Evolutionary conservation across 2,113 vertebrate genomes (phyloP), one percentile per base, ranked within the genome.

Genomic region (Pseudorectes ferrugineus): DNA sequence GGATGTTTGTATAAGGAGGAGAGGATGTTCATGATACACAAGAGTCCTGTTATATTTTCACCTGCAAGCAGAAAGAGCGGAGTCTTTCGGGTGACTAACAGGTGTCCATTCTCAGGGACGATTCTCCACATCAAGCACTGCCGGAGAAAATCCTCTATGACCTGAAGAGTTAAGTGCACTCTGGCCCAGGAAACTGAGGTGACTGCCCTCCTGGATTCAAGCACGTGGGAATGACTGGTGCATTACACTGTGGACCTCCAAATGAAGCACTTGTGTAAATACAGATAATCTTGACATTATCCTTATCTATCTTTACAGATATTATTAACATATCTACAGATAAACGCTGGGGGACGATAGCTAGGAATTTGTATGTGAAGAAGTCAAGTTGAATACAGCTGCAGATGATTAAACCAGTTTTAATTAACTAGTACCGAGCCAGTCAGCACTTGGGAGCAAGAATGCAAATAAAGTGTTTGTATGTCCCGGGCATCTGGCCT

Each of bases 261-360:
- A 88, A 68, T 36, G 33, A 82, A 77, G 66, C 88, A 31, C 49
- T 31, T 86, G 42, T 0, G 1, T 92, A 95, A 93, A 88, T 67
- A 93, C 0, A 55, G 46, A 84, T 71, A 78, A 88, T 79, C 10
- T 63, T 48, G 66, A 75, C 42, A 19, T 33, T 82, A 77, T 21
- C 33, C n/a, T 87, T 62, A 59, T 24, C 52, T 75, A 4, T 46
- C 55, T 82, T 61, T 75, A 82, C 45, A 65, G 48, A 25, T 81
- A 38, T 42, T 80, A 52, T 49, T 86, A 89, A 89, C 18, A 10
- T 36, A 72, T 38, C 48, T 55, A 55, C 49, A 91, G 59, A 91
- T 84, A 95, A 93, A 86, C 63, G 73, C 59, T 73, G 65, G 77
- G 43, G 58, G 52, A 93, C 91, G 81, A 95, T 8, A 76, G 62